Evolutionary conservation across 2,797 vertebrate species (phyloP).

Genomic region (Lepidocolaptes lacrymiger): DNA sequence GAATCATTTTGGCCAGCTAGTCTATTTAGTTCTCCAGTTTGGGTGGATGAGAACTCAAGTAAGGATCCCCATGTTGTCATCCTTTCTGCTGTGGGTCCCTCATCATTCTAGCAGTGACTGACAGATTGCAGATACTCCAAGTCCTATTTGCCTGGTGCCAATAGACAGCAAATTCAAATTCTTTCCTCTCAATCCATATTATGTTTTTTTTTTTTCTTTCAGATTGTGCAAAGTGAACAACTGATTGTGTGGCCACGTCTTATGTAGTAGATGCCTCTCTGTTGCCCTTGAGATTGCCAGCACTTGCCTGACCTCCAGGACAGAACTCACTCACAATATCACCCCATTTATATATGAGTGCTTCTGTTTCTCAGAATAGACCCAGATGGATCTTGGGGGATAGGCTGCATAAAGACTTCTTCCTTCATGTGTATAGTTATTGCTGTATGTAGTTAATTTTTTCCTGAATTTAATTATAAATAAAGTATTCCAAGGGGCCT

Average conservation of each 20-base stretch:
- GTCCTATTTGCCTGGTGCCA: background rate
- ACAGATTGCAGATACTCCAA: background rate
- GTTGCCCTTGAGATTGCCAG: fast-evolving
- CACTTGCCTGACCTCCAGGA: background rate
- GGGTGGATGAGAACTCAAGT: background rate
- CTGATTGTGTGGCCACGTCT: background rate
- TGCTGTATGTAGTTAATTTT: background rate
- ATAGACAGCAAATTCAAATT: background rate
- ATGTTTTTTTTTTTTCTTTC: background rate
- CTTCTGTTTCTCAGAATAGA: background rate
- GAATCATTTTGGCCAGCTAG: background rate
- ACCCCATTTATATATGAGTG: background rate
- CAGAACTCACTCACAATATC: background rate
- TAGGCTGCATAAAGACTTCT: fast-evolving
- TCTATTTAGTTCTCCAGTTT: too few species aligned
- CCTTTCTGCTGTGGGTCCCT: background rate
- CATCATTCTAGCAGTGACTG: background rate
- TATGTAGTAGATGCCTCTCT: background rate
- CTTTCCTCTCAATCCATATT: background rate
- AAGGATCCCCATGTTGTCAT: background rate
- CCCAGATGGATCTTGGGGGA: background rate
- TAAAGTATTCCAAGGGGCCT: background rate
- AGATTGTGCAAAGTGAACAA: background rate
- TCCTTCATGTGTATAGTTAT: background rate
- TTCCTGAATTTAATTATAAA: background rate